These are phyloP conservation scores for Atta cephalotes DNA, from an alignment of 1,140 invertebrate species.

Conservation along the genomic window DNA sequence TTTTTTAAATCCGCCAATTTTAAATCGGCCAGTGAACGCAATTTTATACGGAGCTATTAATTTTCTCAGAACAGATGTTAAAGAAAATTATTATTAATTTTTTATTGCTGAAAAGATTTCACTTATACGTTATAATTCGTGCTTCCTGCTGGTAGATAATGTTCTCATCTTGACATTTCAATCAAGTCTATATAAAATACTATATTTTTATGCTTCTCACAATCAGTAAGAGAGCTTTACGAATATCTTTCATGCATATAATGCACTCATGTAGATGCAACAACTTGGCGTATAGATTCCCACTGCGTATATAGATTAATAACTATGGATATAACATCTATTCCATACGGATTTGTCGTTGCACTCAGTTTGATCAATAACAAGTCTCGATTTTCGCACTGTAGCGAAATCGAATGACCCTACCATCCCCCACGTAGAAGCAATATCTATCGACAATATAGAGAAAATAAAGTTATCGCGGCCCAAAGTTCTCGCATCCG, in stretches of 20 bases:
- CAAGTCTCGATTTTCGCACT: slow-evolving; percentile 23
- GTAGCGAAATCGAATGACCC: slow-evolving; percentile 12
- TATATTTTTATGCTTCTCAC: too few species aligned
- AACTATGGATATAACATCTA: not conserved
- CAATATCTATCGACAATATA: slow-evolving; percentile 52
- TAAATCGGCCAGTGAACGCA: not conserved
- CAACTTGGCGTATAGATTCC: too few species aligned
- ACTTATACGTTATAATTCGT: not conserved
- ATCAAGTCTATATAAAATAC: too few species aligned
- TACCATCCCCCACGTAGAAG: not conserved
- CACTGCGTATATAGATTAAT: not conserved
- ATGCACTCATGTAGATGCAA: too few species aligned
- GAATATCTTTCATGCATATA: too few species aligned
- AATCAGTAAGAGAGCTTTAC: too few species aligned
- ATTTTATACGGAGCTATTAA: not conserved
- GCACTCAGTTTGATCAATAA: slow-evolving; percentile 34
- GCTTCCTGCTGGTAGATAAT: too few species aligned
- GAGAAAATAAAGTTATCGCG: slow-evolving; percentile 54
- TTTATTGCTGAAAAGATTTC: not conserved
- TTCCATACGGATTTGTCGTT: slow-evolving; percentile 7
- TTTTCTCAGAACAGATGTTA: not conserved
- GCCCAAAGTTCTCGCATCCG: slow-evolving; percentile 31
- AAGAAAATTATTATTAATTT: not conserved
- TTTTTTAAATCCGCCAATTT: not conserved
- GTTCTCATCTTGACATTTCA: too few species aligned